phyloP scores from a whole-genome alignment of 2,888 invertebrate genomes.

The Mythimna vitellina region DNA sequence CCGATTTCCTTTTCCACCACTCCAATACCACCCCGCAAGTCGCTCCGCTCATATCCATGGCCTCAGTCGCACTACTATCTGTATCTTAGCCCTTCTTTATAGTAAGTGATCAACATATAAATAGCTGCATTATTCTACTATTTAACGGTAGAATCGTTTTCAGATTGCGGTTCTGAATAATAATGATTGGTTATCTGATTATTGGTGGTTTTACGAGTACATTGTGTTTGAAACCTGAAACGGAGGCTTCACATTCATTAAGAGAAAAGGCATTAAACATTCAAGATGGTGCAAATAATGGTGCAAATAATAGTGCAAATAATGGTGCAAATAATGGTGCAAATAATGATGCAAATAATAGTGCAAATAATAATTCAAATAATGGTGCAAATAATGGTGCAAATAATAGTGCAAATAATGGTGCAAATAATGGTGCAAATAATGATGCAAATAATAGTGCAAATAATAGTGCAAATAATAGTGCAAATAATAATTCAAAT shows the following conservation, averaged over 20 bases:
- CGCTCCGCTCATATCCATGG: not conserved
- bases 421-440: not conserved
- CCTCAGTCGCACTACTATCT: slow-evolving; percentile 57
- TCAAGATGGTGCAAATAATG: not conserved
- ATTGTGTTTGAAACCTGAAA: slow-evolving; percentile 25
- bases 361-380: too few relatives aligned
- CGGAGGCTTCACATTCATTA: slow-evolving; percentile 1
- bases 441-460: too few relatives aligned
- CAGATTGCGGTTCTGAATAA: slow-evolving; percentile 66
- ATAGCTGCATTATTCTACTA: slow-evolving; percentile 74
- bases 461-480: too few relatives aligned
- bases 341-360: too few relatives aligned
- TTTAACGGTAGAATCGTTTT: slow-evolving; percentile 67
- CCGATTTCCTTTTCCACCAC: too few relatives aligned
- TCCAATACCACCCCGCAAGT: not conserved
- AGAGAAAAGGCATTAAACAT: not conserved
- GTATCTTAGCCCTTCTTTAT: slow-evolving; percentile 79
- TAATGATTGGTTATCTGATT: slow-evolving; percentile 49
- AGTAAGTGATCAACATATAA: slow-evolving; percentile 81
- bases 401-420: not conserved
- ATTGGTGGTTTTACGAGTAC: slow-evolving; percentile 37
- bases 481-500: too few relatives aligned
- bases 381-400: too few relatives aligned
- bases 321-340: too few relatives aligned
- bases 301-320: not conserved